These are phyloP conservation scores for Galagoides demidoff DNA, from an alignment of 2,797 vertebrate genomes.

Conservation along the genomic window DNA sequence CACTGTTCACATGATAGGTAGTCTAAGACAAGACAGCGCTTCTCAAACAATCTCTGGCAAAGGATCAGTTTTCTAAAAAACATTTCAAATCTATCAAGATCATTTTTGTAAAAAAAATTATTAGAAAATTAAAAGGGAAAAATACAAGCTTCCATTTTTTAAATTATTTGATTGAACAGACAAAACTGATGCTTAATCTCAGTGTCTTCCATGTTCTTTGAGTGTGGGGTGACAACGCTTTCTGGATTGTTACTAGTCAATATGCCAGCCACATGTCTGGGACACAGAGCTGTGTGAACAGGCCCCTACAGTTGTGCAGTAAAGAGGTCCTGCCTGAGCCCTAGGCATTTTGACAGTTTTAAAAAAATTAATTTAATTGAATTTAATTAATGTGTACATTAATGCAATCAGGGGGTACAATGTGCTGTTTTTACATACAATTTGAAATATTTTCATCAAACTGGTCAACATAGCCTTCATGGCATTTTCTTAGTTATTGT, in stretches of 20 bases:
- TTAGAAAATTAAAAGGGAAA: slow-evolving; percentile 44
- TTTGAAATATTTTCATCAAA: too few relatives aligned
- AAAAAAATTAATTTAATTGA: too few relatives aligned
- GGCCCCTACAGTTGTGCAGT: not conserved
- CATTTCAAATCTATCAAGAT: not conserved
- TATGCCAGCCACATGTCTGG: not conserved
- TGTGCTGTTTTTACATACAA: too few relatives aligned
- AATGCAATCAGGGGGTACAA: too few relatives aligned
- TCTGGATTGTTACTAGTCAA: not conserved
- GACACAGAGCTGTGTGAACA: not conserved
- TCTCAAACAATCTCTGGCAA: not conserved
- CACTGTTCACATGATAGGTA: not conserved
- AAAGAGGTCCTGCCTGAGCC: not conserved
- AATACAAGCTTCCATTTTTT: not conserved
- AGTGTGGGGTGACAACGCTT: not conserved
- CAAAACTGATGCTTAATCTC: not conserved
- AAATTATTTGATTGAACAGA: not conserved
- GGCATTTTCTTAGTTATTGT: too few relatives aligned
- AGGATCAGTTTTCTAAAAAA: not conserved
- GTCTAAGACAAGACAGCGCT: not conserved
- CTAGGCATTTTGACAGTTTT: not conserved
- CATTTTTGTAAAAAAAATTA: not conserved
- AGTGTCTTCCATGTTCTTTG: not conserved
- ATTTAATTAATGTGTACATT: too few relatives aligned
- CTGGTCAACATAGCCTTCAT: too few relatives aligned